Conservation (phyloP, 2,113 vertebrate species). For the Calyptommatus sinebrachiatus region DNA sequence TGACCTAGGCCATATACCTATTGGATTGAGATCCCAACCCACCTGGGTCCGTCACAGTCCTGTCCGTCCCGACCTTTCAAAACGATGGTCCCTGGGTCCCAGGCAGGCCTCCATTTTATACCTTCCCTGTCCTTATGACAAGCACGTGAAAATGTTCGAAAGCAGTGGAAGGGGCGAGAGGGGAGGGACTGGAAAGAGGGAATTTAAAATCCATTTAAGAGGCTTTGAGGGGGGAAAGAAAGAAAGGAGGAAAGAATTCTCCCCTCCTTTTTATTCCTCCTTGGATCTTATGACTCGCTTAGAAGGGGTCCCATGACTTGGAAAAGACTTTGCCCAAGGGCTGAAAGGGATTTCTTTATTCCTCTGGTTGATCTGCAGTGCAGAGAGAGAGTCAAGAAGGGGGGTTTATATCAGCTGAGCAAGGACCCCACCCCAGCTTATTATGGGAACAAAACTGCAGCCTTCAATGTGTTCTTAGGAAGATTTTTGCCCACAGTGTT, state of each 20-base stretch:
- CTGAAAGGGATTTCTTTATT: conserved; percentile 62
- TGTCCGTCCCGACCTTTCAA: neutral
- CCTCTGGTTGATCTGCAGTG: conserved; percentile 15
- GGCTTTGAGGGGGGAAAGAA: conserved; percentile 27
- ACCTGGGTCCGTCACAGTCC: neutral
- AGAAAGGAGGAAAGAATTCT: neutral
- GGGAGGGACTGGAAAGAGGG: neutral
- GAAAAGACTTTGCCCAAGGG: neutral
- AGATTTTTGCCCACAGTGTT: no score
- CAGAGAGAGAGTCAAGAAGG: neutral
- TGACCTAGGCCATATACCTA: no score
- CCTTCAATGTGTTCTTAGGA: no score
- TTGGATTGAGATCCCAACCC: no score
- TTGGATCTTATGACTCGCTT: conserved; percentile 62
- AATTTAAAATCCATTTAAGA: conserved; percentile 58
- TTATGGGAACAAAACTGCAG: no score
- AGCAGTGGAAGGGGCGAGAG: neutral
- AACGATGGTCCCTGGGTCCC: neutral
- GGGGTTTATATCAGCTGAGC: no score
- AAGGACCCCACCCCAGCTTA: no score
- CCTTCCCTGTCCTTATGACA: conserved; percentile 50
- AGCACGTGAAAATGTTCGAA: conserved; percentile 56
- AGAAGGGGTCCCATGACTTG: conserved; percentile 56
- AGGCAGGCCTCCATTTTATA: conserved; percentile 58
- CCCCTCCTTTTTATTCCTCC: conserved; percentile 4